phyloP scores from a whole-genome alignment of 2,888 invertebrate species.

The Nemurella pictetii region DNA sequence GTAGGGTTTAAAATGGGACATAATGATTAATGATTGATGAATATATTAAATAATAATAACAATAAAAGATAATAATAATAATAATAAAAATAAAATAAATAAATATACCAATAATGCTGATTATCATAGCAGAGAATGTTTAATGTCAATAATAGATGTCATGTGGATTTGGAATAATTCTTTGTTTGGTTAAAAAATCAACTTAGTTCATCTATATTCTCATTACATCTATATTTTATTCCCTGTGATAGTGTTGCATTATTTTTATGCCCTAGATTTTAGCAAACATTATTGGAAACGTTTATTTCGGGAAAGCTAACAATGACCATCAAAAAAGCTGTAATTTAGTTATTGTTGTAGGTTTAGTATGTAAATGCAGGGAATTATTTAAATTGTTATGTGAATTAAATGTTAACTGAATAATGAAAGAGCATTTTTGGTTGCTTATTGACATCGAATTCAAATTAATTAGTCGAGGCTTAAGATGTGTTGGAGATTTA shows the following conservation, averaged over 20 bases:
- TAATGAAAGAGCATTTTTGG: not conserved
- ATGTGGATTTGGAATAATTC: not conserved
- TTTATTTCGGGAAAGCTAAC: not conserved
- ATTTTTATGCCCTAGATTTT: conserved; percentile 15
- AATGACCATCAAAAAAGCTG: not conserved
- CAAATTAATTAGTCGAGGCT: not conserved
- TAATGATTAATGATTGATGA: not conserved
- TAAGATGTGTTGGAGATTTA: not conserved
- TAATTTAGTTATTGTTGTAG: not conserved
- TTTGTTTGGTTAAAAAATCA: not conserved
- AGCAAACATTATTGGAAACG: not conserved
- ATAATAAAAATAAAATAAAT: too few species aligned
- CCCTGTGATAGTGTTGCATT: conserved; percentile 26
- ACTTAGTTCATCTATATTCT: not conserved
- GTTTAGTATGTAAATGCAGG: not conserved
- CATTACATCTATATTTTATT: conserved; percentile 9
- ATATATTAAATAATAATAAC: too few species aligned
- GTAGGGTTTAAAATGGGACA: too few species aligned
- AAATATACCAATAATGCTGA: not conserved
- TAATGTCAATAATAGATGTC: conserved; percentile 8
- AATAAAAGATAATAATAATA: not conserved
- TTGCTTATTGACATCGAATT: not conserved
- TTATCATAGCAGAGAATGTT: conserved; percentile 5
- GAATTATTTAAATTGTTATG: not conserved
- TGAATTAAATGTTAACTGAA: not conserved